These are phyloP conservation scores for Chloroclystis v-ata DNA, from an alignment of 2,888 invertebrate species.

Conservation along the genomic window DNA sequence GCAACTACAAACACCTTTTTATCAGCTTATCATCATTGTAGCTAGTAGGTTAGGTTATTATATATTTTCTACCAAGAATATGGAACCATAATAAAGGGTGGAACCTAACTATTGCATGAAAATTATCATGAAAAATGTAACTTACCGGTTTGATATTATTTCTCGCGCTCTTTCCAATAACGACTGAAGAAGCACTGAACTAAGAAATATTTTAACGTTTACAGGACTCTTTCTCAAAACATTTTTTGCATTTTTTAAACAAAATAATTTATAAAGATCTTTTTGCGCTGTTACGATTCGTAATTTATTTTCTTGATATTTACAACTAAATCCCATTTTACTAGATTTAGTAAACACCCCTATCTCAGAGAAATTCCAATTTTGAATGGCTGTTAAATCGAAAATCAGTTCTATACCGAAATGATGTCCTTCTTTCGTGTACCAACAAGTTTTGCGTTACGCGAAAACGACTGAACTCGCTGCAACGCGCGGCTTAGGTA, in stretches of 20 bases:
- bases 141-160: constrained; percentile 8
- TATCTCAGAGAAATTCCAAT: not conserved
- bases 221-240: not conserved
- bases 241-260: not conserved
- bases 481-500: not conserved
- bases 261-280: constrained; percentile 6
- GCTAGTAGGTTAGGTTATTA: too few species aligned
- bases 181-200: constrained; percentile 5
- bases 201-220: not conserved
- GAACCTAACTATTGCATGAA: too few species aligned
- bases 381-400: not conserved
- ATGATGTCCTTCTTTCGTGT: constrained; percentile 32
- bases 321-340: constrained; percentile 29
- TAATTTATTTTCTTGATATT: constrained; percentile 18
- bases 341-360: not conserved
- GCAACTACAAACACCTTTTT: too few species aligned
- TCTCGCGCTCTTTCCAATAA: constrained; percentile 15
- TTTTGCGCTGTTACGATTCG: constrained; percentile 8
- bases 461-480: not conserved
- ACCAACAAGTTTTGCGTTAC: constrained; percentile 41
- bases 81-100: too few species aligned
- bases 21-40: too few species aligned
- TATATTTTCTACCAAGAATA: too few species aligned
- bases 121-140: not conserved
- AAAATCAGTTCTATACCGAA: not conserved